A percentile compares a stretch with the other conserved stretches of the same genome.
These are phyloP conservation scores for Calameuta idolon DNA, from an alignment of 2,888 invertebrate genomes.

Conservation along the genomic window DNA sequence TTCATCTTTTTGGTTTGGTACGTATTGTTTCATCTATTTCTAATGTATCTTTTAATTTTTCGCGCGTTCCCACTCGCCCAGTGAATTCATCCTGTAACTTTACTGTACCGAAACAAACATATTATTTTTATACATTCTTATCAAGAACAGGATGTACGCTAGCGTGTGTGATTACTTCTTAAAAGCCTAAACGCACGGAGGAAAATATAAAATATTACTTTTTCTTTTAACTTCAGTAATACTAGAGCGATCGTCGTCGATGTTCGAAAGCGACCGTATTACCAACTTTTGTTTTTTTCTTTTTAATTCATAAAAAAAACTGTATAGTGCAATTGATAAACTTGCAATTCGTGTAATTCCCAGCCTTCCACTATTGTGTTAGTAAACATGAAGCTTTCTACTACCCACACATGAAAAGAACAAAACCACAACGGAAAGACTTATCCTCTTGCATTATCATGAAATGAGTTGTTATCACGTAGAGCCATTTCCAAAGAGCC, in stretches of 20 bases:
- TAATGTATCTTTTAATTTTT: background rate
- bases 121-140: background rate
- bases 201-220: background rate
- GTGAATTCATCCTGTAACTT: background rate
- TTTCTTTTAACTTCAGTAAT: background rate
- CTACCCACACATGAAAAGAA: slow-evolving; percentile 30
- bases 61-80: background rate
- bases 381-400: background rate
- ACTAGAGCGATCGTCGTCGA: background rate
- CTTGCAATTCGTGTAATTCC: background rate
- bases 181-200: background rate
- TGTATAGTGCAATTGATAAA: background rate
- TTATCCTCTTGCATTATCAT: slow-evolving; percentile 54
- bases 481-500: slow-evolving; percentile 25
- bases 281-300: background rate
- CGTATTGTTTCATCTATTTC: slow-evolving; percentile 55
- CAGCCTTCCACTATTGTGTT: background rate
- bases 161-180: background rate
- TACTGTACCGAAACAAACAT: slow-evolving; percentile 5
- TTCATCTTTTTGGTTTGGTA: slow-evolving; percentile 92
- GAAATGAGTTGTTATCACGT: slow-evolving; percentile 30
- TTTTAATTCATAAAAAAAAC: background rate
- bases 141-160: slow-evolving; percentile 17
- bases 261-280: background rate
- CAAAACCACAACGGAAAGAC: slow-evolving; percentile 54